phyloP scores from a whole-genome alignment of 2,888 invertebrate genomes.

The Athrips mouffetella region DNA sequence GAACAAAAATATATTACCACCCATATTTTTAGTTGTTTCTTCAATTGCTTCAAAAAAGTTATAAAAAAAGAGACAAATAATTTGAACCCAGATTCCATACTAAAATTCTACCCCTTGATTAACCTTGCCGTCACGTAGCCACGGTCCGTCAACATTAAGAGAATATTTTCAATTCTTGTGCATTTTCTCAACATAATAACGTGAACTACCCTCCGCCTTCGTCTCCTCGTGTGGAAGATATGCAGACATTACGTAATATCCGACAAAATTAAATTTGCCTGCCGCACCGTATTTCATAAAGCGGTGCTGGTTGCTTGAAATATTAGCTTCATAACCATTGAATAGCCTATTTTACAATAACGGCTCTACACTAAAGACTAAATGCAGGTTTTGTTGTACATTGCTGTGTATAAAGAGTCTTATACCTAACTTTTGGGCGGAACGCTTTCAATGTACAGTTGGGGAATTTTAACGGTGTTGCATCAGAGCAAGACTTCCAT shows the following conservation, averaged over 20 bases:
- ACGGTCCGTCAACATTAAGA: no score
- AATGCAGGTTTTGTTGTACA: neutral
- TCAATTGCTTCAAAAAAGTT: no score
- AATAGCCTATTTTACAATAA: constrained; percentile 9
- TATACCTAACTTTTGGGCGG: neutral
- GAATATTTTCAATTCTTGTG: no score
- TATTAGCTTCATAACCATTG: constrained; percentile 23
- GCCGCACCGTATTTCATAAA: constrained; percentile 35
- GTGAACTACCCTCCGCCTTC: neutral
- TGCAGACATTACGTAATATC: constrained; percentile 19
- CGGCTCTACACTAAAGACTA: neutral
- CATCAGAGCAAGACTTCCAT: no score
- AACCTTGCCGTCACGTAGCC: no score
- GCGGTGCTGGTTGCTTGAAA: constrained; percentile 23
- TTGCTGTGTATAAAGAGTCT: neutral
- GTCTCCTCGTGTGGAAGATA: neutral
- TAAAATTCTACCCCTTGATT: no score
- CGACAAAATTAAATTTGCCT: constrained; percentile 38
- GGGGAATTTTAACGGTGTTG: neutral
- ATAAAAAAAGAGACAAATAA: no score
- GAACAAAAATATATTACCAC: no score
- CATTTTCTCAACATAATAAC: neutral
- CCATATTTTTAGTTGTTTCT: no score
- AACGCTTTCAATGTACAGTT: neutral
- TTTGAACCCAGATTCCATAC: no score